A percentile compares a stretch with the other conserved stretches of the same genome.
phyloP scores from a whole-genome alignment of 2,113 vertebrate genomes.

The Ramphastos sulfuratus region DNA sequence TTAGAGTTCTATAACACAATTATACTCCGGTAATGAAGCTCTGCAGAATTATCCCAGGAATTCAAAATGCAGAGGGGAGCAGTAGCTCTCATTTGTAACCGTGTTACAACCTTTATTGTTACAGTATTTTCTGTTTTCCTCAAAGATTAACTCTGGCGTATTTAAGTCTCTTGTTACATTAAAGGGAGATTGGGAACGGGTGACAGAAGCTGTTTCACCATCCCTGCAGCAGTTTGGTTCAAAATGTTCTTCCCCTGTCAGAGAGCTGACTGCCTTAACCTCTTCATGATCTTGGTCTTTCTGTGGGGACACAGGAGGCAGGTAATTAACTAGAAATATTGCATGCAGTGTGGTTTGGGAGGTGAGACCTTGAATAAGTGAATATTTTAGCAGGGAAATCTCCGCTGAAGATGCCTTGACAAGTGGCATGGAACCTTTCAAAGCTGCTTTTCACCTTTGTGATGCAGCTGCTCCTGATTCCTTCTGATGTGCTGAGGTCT shows the following conservation, averaged over 20 bases:
- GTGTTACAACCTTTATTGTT: slow-evolving; percentile 78
- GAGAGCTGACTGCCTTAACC: not conserved
- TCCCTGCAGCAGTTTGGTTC: not conserved
- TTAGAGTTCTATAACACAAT: slow-evolving; percentile 85
- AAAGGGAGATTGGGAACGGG: not conserved
- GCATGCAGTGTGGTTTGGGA: not conserved
- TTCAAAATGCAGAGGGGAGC: slow-evolving; percentile 81
- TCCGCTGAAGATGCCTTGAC: not conserved
- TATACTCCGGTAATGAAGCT: slow-evolving; percentile 83
- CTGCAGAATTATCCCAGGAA: slow-evolving; percentile 80
- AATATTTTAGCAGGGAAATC: not conserved
- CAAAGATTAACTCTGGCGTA: slow-evolving; percentile 76
- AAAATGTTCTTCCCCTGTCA: not conserved
- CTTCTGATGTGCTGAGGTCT: not conserved
- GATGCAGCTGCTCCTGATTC: not conserved
- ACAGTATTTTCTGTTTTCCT: slow-evolving; percentile 82
- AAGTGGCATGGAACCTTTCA: not conserved
- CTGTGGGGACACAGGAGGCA: not conserved
- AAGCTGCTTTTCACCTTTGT: not conserved
- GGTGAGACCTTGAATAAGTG: not conserved
- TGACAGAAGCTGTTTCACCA: not conserved
- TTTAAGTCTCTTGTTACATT: slow-evolving; percentile 76
- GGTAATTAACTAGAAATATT: not conserved
- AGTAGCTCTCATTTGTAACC: slow-evolving; percentile 81
- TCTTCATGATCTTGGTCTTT: not conserved